phyloP scores from a whole-genome alignment of 1,140 invertebrate species.

The Pogonus chalceus region DNA sequence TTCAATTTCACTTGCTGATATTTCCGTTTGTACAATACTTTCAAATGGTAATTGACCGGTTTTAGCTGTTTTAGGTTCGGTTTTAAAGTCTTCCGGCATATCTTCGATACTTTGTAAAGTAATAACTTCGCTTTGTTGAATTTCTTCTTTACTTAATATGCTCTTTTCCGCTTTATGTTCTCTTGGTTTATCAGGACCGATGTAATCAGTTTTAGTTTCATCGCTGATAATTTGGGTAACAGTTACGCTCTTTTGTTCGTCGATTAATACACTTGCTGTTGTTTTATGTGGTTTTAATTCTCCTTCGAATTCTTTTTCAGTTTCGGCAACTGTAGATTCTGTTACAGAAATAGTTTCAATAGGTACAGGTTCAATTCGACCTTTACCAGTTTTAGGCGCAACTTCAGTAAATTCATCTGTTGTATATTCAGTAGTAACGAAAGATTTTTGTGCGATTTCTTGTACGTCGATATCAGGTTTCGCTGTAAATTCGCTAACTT shows the following conservation, averaged over 20 bases:
- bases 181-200: background rate
- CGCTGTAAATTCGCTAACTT: conserved; percentile 26
- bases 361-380: conserved; percentile 23
- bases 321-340: conserved; percentile 35
- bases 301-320: conserved; percentile 32
- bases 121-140: conserved; percentile 30
- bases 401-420: conserved; percentile 22
- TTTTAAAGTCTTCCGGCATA: conserved; percentile 19
- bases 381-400: conserved; percentile 21
- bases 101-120: conserved; percentile 24
- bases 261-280: conserved; percentile 28
- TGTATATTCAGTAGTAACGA: conserved; percentile 30
- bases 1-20: background rate
- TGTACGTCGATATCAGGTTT: conserved; percentile 27
- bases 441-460: conserved; percentile 30
- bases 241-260: conserved; percentile 26
- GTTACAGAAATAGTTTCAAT: conserved; percentile 30
- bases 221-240: conserved; percentile 18
- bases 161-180: conserved; percentile 1
- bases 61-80: conserved; percentile 21
- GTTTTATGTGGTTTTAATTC: conserved; percentile 29
- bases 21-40: background rate
- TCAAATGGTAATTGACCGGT: conserved; percentile 15
- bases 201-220: background rate
- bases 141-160: conserved; percentile 19